These are phyloP conservation scores for Phymastichus coffea DNA, from an alignment of 1,140 invertebrate species.

Conservation along the genomic window DNA sequence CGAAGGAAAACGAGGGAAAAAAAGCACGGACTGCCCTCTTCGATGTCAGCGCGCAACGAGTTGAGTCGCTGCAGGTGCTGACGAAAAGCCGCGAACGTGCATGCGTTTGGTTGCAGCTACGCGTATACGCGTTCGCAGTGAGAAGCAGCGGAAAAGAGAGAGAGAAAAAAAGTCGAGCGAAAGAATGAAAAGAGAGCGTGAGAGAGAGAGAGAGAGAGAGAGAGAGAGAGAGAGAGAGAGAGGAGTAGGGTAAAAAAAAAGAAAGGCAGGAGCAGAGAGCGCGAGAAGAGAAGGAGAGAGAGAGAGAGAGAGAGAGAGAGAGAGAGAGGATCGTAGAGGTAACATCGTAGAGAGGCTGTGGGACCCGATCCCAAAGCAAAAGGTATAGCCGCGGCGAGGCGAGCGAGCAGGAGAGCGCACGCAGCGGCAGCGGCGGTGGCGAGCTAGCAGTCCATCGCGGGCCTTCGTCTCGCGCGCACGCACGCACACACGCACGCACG, in stretches of 20 bases:
- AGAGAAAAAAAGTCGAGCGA: constrained; percentile 22
- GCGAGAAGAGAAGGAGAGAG: constrained; percentile 26
- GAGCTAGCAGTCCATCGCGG: constrained; percentile 51
- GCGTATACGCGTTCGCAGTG: no score
- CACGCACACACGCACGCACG: constrained; percentile 26
- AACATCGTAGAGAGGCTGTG: constrained; percentile 51
- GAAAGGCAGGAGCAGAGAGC: constrained; percentile 18
- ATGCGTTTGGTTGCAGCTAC: no score
- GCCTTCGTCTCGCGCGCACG: constrained; percentile 55
- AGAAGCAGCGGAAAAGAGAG: not conserved
- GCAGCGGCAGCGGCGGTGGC: not conserved
- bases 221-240: constrained; percentile 29
- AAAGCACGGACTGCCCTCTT: no score
- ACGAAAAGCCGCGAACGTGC: no score
- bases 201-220: constrained; percentile 29
- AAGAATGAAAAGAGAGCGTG: constrained; percentile 32
- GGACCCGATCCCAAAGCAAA: constrained; percentile 54
- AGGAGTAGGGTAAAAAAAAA: constrained; percentile 21
- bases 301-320: constrained; percentile 29
- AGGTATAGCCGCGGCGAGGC: no score
- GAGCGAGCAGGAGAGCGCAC: not conserved
- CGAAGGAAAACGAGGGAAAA: no score
- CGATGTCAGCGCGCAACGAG: no score
- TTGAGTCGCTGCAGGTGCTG: no score
- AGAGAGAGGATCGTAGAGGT: constrained; percentile 40